Evolutionary conservation across 2,888 invertebrate species (phyloP), one percentile per base, ranked within the genome.

Genomic region (Glaucopsyche alexis): DNA sequence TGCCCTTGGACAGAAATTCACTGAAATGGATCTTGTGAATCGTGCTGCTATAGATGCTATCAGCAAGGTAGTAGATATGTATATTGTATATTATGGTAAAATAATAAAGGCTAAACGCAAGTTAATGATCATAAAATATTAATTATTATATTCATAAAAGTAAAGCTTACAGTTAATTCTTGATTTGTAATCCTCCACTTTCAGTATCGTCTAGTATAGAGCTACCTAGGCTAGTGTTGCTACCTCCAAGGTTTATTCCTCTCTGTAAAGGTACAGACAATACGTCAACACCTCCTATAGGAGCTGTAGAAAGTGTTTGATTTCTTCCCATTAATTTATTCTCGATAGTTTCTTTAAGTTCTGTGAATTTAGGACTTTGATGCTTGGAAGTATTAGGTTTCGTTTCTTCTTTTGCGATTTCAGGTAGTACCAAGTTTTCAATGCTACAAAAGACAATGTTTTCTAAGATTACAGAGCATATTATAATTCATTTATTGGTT

Each of bases 341-440:
- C 80, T 94, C 94, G 50, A 94, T 94, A n/a, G 90, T 91, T 78
- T 91, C 86, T 73, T 93, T 94, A 73, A 94, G 83, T 83, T 94
- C 93, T 3, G 93, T 92, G 71, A 94, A 94, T 81, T 93, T 94
- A 29, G 94, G 91, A 79, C 93, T 93, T 65, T 94, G 91, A 16
- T 89, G 86, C 14, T 92, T 89, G 76, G 87, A 87, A n/a, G 93
- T 79, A 77, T 91, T 84, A 74, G 93, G 89, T 76, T 85, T 89
- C 0, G 86, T 87, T 60, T 84, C 83, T 74, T 82, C 82, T 75
- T 85, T 85, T 13, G 86, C 76, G 7, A 86, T 87, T 74, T 93
- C 91, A 76, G 72, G 72, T 14, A 72, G 45, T 19, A 45, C 52
- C n/a, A 72, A 72, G 40, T 93, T 91, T 78, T 91, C 93, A 76